These are phyloP conservation scores for Chaenodraco wilsoni DNA, from an alignment of 2,797 vertebrate species.

Conservation along the genomic window DNA sequence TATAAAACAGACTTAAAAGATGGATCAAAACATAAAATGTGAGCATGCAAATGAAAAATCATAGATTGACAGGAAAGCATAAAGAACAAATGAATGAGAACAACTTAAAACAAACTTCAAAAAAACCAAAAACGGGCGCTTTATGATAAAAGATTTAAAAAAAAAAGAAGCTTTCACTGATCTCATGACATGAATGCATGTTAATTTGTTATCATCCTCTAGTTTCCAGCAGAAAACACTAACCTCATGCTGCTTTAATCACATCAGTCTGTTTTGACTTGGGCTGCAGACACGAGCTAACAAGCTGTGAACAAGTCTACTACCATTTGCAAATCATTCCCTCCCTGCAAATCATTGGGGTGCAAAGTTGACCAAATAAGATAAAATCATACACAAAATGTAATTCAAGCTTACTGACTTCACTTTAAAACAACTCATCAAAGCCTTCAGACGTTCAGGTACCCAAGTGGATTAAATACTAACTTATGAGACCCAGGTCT, in stretches of 20 bases:
- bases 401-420: neutral
- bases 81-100: slow-evolving; percentile 30
- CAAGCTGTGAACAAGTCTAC: slow-evolving; percentile 13
- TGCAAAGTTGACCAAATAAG: neutral
- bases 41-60: slow-evolving; percentile 76
- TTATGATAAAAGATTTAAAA: too few relatives aligned
- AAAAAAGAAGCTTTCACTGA: neutral
- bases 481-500: slow-evolving; percentile 13
- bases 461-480: neutral
- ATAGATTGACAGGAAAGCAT: slow-evolving; percentile 50
- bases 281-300: slow-evolving; percentile 23
- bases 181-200: neutral
- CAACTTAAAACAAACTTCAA: neutral
- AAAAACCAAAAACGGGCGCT: neutral
- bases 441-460: neutral
- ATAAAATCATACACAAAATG: slow-evolving; percentile 7
- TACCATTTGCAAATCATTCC: neutral
- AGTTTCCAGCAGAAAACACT: slow-evolving; percentile 6
- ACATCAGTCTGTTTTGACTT: slow-evolving; percentile 5
- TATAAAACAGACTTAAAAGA: slow-evolving; percentile 49
- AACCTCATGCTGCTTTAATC: slow-evolving; percentile 46
- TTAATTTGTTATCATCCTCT: slow-evolving; percentile 15
- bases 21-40: slow-evolving; percentile 73
- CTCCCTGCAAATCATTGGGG: neutral
- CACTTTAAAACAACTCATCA: neutral